A percentile compares a stretch with the other conserved stretches of the same genome.
phyloP scores from a whole-genome alignment of 1,140 invertebrate genomes.

The Linepithema humile region DNA sequence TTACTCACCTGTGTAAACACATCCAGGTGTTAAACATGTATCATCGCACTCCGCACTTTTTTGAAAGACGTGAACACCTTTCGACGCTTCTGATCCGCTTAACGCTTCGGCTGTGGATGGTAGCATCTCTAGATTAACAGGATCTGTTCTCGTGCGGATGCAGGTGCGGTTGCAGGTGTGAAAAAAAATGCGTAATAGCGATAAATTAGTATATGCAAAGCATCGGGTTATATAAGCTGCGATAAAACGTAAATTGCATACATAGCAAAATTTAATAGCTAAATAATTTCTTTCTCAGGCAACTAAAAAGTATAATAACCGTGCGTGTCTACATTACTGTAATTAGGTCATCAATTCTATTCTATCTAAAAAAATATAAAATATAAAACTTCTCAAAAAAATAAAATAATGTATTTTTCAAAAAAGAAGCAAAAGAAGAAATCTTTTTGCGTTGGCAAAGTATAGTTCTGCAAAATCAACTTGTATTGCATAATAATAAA shows the following conservation, averaged over 20 bases:
- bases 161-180: constrained; percentile 65
- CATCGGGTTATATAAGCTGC: neutral
- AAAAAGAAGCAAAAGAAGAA: neutral
- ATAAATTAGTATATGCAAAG: constrained; percentile 36
- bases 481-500: neutral
- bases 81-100: constrained; percentile 65
- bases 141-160: constrained; percentile 71
- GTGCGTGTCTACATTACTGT: neutral
- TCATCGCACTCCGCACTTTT: constrained; percentile 66
- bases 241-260: constrained; percentile 11
- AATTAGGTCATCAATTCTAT: neutral
- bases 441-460: neutral
- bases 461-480: too few relatives aligned
- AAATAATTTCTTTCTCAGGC: neutral
- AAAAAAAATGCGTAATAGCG: constrained; percentile 60
- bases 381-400: neutral
- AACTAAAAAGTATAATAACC: neutral
- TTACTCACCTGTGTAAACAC: constrained; percentile 87
- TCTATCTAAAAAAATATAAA: constrained; percentile 1
- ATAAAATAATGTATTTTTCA: neutral
- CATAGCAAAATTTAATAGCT: neutral
- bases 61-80: constrained; percentile 60
- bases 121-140: constrained; percentile 78
- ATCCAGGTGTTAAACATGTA: constrained; percentile 87
- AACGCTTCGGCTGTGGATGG: constrained; percentile 81